phyloP scores from a whole-genome alignment of 1,140 invertebrate species.

The Panagrolaimus sp. region DNA sequence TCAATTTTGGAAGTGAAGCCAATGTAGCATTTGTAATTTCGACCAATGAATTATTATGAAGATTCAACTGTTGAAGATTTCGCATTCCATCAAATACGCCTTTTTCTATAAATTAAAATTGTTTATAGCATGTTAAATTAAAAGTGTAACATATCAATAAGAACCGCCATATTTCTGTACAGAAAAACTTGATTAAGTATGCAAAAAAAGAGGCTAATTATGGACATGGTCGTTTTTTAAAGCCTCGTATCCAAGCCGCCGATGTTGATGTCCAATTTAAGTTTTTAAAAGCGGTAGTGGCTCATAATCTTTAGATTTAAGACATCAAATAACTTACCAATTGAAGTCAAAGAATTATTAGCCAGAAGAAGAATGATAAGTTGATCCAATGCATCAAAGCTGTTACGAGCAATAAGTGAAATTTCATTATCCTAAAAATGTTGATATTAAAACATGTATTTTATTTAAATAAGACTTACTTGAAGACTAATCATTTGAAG shows the following conservation, averaged over 20 bases:
- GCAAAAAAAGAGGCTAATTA: no score
- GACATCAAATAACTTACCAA: no score
- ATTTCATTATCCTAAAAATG: slow-evolving; percentile 50
- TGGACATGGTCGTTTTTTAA: no score
- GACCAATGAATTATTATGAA: slow-evolving; percentile 49
- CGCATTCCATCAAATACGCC: slow-evolving; percentile 58
- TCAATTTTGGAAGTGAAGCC: slow-evolving; percentile 37
- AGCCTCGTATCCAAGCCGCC: no score
- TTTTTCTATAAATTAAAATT: slow-evolving; percentile 34
- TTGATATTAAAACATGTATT: no score
- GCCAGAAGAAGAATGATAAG: slow-evolving; percentile 40
- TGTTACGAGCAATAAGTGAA: slow-evolving; percentile 44
- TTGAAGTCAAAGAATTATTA: slow-evolving; percentile 39
- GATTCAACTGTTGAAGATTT: slow-evolving; percentile 49
- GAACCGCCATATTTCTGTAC: no score
- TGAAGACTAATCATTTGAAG: slow-evolving; percentile 40
- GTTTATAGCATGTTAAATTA: slow-evolving; percentile 21
- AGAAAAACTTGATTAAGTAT: no score
- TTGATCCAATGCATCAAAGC: slow-evolving; percentile 46
- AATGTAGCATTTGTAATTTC: slow-evolving; percentile 45
- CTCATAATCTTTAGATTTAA: no score
- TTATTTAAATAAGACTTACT: no score
- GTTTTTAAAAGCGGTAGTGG: no score
- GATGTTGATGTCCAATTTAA: no score
- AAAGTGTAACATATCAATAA: no score